Evolutionary conservation across 2,888 invertebrate species (phyloP).

Genomic region (Ptychoptera contaminata): DNA sequence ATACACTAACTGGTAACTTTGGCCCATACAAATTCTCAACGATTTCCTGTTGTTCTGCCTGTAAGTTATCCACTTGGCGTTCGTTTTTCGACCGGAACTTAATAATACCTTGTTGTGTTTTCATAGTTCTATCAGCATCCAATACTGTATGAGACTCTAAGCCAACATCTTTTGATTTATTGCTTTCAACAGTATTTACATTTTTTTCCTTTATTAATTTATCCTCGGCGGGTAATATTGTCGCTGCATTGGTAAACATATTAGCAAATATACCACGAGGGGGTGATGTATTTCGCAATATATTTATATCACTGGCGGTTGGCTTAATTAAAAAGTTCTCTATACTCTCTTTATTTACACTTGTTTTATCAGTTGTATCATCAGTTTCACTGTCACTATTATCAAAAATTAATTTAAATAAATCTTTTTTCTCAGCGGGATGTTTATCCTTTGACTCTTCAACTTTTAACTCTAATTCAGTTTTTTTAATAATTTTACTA

Average conservation of each 20-base stretch:
- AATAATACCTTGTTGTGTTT: neutral
- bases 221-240: neutral
- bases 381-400: conserved; percentile 52
- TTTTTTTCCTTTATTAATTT: neutral
- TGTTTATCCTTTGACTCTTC: conserved; percentile 23
- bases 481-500: conserved; percentile 9
- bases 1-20: neutral
- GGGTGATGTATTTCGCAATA: conserved; percentile 48
- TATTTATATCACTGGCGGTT: conserved; percentile 34
- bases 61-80: neutral
- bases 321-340: neutral
- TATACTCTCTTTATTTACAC: conserved; percentile 20
- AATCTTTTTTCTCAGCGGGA: conserved; percentile 48
- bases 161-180: neutral
- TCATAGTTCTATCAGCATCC: neutral
- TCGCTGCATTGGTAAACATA: conserved; percentile 13
- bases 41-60: neutral
- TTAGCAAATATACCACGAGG: conserved; percentile 49
- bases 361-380: conserved; percentile 16
- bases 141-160: neutral
- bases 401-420: conserved; percentile 81
- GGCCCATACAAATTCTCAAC: conserved; percentile 2
- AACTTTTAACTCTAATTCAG: conserved; percentile 22
- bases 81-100: neutral
- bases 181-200: neutral